These are phyloP conservation scores for Cybosia mesomella DNA, from an alignment of 2,888 invertebrate species.

Conservation along the genomic window DNA sequence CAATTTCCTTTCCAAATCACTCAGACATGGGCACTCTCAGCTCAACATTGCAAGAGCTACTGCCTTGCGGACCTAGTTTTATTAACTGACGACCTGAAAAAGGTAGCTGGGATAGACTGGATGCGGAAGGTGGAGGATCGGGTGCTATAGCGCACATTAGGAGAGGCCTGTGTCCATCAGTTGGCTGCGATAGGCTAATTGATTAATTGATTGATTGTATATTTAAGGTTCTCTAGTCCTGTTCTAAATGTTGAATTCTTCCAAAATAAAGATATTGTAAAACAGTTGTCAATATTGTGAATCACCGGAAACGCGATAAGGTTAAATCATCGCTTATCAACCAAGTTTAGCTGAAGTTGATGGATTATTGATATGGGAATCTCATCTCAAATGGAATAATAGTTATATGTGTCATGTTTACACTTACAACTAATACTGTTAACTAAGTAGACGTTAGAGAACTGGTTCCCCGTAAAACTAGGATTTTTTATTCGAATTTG, in stretches of 20 bases:
- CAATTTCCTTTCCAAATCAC: too few relatives aligned
- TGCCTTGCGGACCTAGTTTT: too few relatives aligned
- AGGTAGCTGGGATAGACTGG: too few relatives aligned
- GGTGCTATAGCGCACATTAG: too few relatives aligned
- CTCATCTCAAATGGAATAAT: background rate
- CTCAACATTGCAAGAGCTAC: too few relatives aligned
- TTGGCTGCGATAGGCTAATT: too few relatives aligned
- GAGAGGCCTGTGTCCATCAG: too few relatives aligned
- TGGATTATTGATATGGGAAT: conserved; percentile 4
- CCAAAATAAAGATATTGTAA: background rate
- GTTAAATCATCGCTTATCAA: conserved; percentile 1
- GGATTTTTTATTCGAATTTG: background rate
- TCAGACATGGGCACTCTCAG: too few relatives aligned
- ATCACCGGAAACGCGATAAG: conserved; percentile 20
- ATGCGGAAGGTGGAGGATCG: too few relatives aligned
- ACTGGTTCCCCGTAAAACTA: background rate
- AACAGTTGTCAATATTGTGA: conserved; percentile 17
- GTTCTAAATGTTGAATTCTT: background rate
- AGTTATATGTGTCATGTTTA: background rate
- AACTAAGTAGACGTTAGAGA: background rate
- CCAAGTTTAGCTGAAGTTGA: background rate
- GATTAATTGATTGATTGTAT: too few relatives aligned
- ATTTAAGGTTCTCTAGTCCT: background rate
- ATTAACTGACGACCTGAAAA: too few relatives aligned
- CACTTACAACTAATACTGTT: background rate